Evolutionary conservation across 2,113 vertebrate species (phyloP), one percentile per base, ranked within the genome.

Genomic region (Charadrius vociferus): DNA sequence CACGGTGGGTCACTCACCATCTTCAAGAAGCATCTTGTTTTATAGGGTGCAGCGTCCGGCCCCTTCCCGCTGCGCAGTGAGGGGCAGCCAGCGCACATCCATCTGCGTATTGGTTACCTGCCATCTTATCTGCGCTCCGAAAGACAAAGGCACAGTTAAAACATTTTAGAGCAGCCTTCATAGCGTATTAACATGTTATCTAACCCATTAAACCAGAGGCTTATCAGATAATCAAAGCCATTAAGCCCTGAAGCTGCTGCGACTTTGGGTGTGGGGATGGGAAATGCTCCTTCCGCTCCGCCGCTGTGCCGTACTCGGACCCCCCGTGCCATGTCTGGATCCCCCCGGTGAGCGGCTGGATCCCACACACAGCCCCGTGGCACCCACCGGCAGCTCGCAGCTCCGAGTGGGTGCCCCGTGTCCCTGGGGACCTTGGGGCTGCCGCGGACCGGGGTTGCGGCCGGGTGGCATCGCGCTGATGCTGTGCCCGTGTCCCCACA

Each of bases 211-310:
- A 98, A 97, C 94, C 53, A 41, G 95, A 81, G 27, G 66, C 96
- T 97, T 98, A 98, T 98, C 98, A 97, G 98, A 98, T 97, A 89
- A 98, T 98, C 98, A 32, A 81, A 96, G 97, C 98, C 98, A 98
- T 98, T 98, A 98, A 97, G 93, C 96, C 97, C 96, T 94, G 90
- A 95, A 97, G 95, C 97, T 84, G 96, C 96, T 94, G 45, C 12
- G 30, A 88, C 80, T 87, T 94, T 91, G 97, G 98, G 96, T 95
- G 95, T 49, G 29, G 96, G 97, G 97, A 98, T 98, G 95, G 93
- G 82, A 94, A 95, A 30, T 16, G 62, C 43, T 97, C 70, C 73
- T 94, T 94, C 93, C 56, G 0, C 59, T 91, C 14, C 8, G 0
- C 39, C 7, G 0, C 22, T 23, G 22, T 50, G 49, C 49, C 6